phyloP scores from a whole-genome alignment of 2,888 invertebrate species.

The Euclidia mi region DNA sequence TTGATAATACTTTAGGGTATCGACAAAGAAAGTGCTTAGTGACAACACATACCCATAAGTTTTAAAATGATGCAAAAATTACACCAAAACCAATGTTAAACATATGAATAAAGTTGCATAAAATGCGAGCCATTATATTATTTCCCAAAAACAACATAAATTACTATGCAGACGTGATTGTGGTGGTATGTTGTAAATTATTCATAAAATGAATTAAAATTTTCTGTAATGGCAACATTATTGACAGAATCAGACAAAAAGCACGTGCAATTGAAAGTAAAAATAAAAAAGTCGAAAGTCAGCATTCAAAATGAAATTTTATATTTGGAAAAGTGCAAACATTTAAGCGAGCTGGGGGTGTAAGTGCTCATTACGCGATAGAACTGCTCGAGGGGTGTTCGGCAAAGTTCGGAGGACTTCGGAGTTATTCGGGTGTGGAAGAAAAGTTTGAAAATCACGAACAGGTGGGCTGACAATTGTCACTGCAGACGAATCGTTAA shows the following conservation, averaged over 20 bases:
- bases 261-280: constrained; percentile 11
- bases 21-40: no score
- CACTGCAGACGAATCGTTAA: constrained; percentile 48
- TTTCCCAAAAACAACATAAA: no score
- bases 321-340: constrained; percentile 73
- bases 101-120: no score
- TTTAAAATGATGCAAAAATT: no score
- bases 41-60: no score
- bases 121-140: no score
- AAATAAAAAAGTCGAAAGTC: constrained; percentile 17
- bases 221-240: neutral
- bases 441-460: constrained; percentile 58
- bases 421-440: constrained; percentile 47
- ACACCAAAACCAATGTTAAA: no score
- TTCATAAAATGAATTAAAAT: neutral
- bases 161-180: no score
- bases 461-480: constrained; percentile 54
- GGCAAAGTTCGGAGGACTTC: constrained; percentile 64
- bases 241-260: constrained; percentile 7
- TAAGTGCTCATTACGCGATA: constrained; percentile 81
- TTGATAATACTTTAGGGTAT: no score
- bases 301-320: constrained; percentile 30
- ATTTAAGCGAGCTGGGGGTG: constrained; percentile 72
- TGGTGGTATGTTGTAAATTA: no score
- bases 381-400: constrained; percentile 65